These are phyloP conservation scores for Muntiacus muntjak DNA, from an alignment of 2,113 vertebrate genomes.

Conservation along the genomic window DNA sequence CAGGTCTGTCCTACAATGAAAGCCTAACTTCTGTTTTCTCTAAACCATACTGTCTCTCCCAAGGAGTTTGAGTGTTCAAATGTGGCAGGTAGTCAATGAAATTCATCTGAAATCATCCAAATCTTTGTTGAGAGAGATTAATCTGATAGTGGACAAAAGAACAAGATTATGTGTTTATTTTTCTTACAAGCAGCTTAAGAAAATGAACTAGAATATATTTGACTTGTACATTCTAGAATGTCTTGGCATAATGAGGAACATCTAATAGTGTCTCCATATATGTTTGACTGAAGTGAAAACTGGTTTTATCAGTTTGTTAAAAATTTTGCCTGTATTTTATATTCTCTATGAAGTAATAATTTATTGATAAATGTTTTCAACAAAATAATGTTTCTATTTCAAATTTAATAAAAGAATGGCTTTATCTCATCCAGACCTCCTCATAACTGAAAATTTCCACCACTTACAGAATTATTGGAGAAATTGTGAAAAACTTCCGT, in stretches of 20 bases:
- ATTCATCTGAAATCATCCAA: background rate
- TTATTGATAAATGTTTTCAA: slow-evolving; percentile 26
- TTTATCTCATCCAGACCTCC: background rate
- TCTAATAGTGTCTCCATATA: background rate
- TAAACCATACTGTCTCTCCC: background rate
- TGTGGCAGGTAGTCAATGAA: background rate
- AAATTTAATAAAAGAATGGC: background rate
- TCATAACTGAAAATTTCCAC: slow-evolving; percentile 1
- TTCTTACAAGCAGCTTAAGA: background rate
- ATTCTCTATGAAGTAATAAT: background rate
- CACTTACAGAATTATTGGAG: slow-evolving; percentile 97
- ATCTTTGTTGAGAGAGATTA: background rate
- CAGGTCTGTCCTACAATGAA: background rate
- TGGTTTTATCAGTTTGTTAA: slow-evolving; percentile 15
- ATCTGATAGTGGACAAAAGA: background rate
- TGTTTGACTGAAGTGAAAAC: background rate
- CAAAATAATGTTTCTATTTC: slow-evolving; percentile 31
- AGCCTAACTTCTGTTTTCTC: background rate
- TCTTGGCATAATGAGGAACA: background rate
- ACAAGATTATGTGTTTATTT: background rate
- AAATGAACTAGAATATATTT: background rate
- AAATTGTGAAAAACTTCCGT: slow-evolving; percentile 98
- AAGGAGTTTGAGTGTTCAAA: background rate
- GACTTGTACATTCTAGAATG: background rate
- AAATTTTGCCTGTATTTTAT: background rate